A percentile compares a stretch with the other conserved stretches of the same genome.
Evolutionary conservation across 2,797 vertebrate genomes (phyloP).

Genomic region (Anniella stebbinsi): DNA sequence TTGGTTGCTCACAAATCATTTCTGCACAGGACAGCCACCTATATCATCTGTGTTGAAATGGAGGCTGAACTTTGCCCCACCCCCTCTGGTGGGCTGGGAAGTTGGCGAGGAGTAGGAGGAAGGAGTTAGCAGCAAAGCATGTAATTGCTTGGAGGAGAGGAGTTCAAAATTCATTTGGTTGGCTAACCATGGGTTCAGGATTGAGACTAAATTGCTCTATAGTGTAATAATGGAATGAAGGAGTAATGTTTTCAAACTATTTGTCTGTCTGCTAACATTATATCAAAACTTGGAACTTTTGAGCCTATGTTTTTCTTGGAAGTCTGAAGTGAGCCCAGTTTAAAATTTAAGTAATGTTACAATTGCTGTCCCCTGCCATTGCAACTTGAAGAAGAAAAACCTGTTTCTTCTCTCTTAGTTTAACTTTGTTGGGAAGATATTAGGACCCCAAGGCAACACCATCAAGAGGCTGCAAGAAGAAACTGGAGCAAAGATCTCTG

Average conservation of each 20-base stretch:
- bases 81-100: neutral
- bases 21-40: neutral
- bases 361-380: neutral
- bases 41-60: neutral
- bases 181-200: neutral
- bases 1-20: neutral
- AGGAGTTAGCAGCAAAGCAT: neutral
- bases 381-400: neutral
- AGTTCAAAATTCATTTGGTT: neutral
- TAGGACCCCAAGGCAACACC: slow-evolving; percentile 98
- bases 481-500: slow-evolving; percentile 97
- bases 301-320: neutral
- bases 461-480: slow-evolving; percentile 98
- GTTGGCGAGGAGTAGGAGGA: neutral
- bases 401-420: slow-evolving; percentile 79
- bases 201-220: neutral
- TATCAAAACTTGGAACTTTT: neutral
- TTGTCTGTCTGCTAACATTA: neutral
- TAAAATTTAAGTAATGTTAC: neutral
- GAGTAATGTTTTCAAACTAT: neutral
- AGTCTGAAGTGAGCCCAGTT: neutral
- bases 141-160: neutral
- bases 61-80: neutral
- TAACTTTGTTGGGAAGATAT: slow-evolving; percentile 97
- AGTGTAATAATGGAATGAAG: neutral